Percentiles rank a stretch among this genome's conserved stretches.
Evolutionary conservation across 2,888 invertebrate species (phyloP).

Genomic region (Euzophera pinguis): DNA sequence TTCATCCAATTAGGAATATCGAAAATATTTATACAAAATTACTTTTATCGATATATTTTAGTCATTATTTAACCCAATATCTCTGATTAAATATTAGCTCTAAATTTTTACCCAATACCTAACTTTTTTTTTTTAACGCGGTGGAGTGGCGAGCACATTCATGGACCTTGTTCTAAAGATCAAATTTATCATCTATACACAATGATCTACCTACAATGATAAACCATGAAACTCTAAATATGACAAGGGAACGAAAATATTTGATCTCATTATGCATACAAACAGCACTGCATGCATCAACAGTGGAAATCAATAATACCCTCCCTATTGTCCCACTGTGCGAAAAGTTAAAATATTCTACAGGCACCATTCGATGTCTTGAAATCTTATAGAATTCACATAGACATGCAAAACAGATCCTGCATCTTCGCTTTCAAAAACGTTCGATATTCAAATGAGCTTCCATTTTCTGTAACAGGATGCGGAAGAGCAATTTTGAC

Average conservation of each 20-base stretch:
- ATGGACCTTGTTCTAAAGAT: too few species aligned
- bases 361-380: slow-evolving; percentile 20
- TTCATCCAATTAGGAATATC: too few species aligned
- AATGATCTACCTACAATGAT: slow-evolving; percentile 37
- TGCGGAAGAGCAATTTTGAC: slow-evolving; percentile 77
- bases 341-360: slow-evolving; percentile 50
- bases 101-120: too few species aligned
- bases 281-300: slow-evolving; percentile 40
- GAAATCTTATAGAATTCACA: slow-evolving; percentile 38
- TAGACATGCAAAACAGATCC: slow-evolving; percentile 69
- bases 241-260: slow-evolving; percentile 73
- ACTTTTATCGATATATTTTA: too few species aligned
- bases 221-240: slow-evolving; percentile 56
- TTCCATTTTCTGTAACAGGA: slow-evolving; percentile 52
- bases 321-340: slow-evolving; percentile 50
- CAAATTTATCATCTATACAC: too few species aligned
- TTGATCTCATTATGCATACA: slow-evolving; percentile 74
- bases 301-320: slow-evolving; percentile 48
- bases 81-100: too few species aligned
- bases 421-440: slow-evolving; percentile 43
- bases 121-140: too few species aligned
- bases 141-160: too few species aligned
- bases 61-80: too few species aligned
- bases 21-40: too few species aligned
- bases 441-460: slow-evolving; percentile 72